A percentile compares a stretch with the other conserved stretches of the same genome.
Conservation (phyloP, 2,888 invertebrate genomes). For the Aspidiotus rigidus region DNA sequence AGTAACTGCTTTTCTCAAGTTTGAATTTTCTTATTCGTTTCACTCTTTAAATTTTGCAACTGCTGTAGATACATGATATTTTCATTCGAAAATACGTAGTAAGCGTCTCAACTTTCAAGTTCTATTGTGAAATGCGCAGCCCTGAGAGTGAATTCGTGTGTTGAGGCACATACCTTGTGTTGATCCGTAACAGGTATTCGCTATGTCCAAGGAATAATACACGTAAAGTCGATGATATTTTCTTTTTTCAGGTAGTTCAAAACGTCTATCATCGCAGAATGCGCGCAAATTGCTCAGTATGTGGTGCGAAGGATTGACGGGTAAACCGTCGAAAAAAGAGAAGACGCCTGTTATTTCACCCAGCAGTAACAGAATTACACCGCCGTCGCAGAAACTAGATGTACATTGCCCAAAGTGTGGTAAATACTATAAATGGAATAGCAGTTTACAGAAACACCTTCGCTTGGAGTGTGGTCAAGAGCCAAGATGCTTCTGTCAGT, state of each 20-base stretch:
- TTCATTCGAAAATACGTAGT: too few relatives aligned
- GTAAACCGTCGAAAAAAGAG: slow-evolving; percentile 3
- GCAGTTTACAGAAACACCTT: background rate
- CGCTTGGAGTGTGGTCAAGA: slow-evolving; percentile 7
- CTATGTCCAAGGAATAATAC: background rate
- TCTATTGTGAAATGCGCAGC: too few relatives aligned
- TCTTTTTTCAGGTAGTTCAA: background rate
- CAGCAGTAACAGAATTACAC: background rate
- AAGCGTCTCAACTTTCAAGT: too few relatives aligned
- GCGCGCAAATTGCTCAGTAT: slow-evolving; percentile 8
- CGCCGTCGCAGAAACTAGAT: background rate
- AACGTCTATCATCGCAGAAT: slow-evolving; percentile 18
- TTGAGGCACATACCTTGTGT: too few relatives aligned
- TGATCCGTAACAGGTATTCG: too few relatives aligned
- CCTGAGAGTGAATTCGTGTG: too few relatives aligned
- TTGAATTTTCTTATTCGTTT: too few relatives aligned
- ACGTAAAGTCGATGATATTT: background rate
- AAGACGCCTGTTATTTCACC: background rate
- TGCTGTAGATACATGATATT: too few relatives aligned
- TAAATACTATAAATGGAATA: slow-evolving; percentile 20
- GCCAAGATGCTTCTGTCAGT: background rate
- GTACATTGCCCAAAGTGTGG: slow-evolving; percentile 8
- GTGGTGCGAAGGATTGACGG: slow-evolving; percentile 18
- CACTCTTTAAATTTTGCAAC: too few relatives aligned
- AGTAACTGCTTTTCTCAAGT: too few relatives aligned